Conservation (phyloP, 2,113 vertebrate species). For the Nerophis lumbriciformis region DNA sequence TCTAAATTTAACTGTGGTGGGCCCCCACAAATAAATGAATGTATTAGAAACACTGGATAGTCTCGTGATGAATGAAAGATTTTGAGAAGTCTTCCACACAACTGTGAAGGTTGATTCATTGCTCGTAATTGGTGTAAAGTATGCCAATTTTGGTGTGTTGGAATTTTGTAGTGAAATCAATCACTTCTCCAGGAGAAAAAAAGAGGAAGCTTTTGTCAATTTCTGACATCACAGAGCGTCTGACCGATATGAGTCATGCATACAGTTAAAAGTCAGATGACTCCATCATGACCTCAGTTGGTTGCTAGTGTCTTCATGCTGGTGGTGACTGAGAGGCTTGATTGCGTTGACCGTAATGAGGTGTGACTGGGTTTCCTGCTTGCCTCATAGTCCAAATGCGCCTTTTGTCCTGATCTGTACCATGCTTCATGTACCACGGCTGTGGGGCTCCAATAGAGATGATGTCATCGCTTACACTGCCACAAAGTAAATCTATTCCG, state of each 20-base stretch:
- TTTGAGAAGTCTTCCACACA: no score
- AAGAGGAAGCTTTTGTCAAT: constrained; percentile 10
- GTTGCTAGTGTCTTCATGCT: constrained; percentile 5
- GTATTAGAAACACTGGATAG: no score
- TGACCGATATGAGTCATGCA: constrained; percentile 36
- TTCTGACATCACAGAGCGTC: constrained; percentile 13
- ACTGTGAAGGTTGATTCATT: no score
- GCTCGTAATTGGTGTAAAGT: no score
- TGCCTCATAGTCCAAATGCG: constrained; percentile 61
- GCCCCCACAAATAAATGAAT: no score
- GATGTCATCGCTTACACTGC: constrained; percentile 67
- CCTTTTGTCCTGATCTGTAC: constrained; percentile 56
- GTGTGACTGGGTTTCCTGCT: constrained; percentile 60
- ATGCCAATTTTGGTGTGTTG: background rate
- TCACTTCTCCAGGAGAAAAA: background rate
- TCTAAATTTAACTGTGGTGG: no score
- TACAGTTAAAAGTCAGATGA: constrained; percentile 48
- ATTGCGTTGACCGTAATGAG: constrained; percentile 58
- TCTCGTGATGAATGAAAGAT: no score
- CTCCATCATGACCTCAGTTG: constrained; percentile 22
- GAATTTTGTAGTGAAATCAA: background rate
- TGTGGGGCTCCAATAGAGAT: constrained; percentile 58
- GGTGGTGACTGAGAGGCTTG: constrained; percentile 19
- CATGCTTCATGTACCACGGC: constrained; percentile 35
- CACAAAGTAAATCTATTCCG: constrained; percentile 48